Base-by-base conservation (phyloP, 2,888 invertebrate species). In the Harpagoxenus sublaevis region DNA sequence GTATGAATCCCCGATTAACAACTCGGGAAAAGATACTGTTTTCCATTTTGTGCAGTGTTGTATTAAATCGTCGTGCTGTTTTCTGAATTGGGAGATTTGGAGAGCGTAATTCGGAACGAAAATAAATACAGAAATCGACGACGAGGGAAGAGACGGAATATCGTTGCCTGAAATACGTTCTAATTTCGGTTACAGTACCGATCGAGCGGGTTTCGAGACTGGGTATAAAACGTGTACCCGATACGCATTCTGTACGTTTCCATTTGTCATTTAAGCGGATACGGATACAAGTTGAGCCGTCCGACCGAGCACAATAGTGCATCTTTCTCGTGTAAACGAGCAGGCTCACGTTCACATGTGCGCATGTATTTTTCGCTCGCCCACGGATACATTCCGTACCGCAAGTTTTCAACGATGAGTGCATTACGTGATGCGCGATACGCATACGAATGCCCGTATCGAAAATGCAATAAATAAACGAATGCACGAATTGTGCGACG, bases 211-310 rank as follows among this genome's bases (percentile, higher is more conserved):
- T 71, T 79, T 39, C 60, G 79, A 48, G 71, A 62, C 71, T 79
- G 60, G 79, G 79, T 71, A 79, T 71, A 79, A 79, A 79, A 79
- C 71, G 79, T 39, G 60, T 39, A 71, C 60, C 28, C 71, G 60
- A 79, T 79, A 71, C 79, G 79, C 78, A 60, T 79, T 79, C 70
- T 70, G 70, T 70, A 39, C 79, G 84, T 48, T 66, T 66, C 83
- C 73, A 83, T 84, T 84, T 83, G 71, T 84, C 84, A 73, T 83
- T 84, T 83, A 83, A 82, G 83, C 84, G 75, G 84, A 85, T 85
- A 83, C 83, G 75, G 35, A 62, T 62, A 51, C 71, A 53, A 83
- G 60, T 83, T 70, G 79, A 62, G 81, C 83, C 83, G 71, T 73
- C 60, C 66, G 81, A 62, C 39, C 71, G 70, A 62, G 70, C 78